Conservation (phyloP, 2,888 invertebrate genomes). For the Napeogenes inachia region DNA sequence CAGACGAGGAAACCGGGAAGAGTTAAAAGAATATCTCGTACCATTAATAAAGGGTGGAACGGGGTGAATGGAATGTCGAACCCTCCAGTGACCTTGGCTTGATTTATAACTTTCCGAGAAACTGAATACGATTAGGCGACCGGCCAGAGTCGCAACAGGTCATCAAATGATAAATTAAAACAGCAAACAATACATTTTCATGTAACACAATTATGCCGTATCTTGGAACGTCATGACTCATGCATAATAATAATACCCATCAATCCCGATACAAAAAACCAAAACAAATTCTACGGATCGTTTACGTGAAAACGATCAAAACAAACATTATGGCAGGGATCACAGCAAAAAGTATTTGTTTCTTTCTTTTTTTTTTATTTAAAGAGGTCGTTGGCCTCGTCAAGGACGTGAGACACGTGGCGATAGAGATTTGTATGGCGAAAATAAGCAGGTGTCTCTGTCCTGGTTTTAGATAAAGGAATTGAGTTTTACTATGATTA, state of each 20-base stretch:
- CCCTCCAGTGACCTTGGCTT: conserved; percentile 74
- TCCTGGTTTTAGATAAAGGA: background rate
- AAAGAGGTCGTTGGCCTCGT: conserved; percentile 63
- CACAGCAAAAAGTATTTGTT: conserved; percentile 58
- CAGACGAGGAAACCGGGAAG: conserved; percentile 51
- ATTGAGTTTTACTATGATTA: background rate
- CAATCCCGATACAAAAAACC: conserved; percentile 44
- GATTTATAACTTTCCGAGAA: conserved; percentile 72
- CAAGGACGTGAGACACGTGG: conserved; percentile 73
- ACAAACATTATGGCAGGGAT: conserved; percentile 66
- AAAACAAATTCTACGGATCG: conserved; percentile 52
- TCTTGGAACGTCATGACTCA: conserved; percentile 33
- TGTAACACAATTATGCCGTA: conserved; percentile 10
- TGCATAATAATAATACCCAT: conserved; percentile 55
- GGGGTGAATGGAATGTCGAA: conserved; percentile 74
- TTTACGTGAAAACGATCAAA: conserved; percentile 72
- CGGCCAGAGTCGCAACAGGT: conserved; percentile 66
- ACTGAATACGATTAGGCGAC: conserved; percentile 73
- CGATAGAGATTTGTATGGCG: conserved; percentile 47
- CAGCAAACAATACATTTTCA: conserved; percentile 10
- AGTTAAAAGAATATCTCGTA: conserved; percentile 69
- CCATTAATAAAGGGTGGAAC: conserved; percentile 70
- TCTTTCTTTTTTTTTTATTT: conserved; percentile 52
- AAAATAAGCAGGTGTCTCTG: conserved; percentile 37
- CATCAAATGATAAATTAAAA: conserved; percentile 20